These are phyloP conservation scores for Phalacrocorax brasilianus DNA, from an alignment of 2,113 vertebrate species.

Conservation along the genomic window DNA sequence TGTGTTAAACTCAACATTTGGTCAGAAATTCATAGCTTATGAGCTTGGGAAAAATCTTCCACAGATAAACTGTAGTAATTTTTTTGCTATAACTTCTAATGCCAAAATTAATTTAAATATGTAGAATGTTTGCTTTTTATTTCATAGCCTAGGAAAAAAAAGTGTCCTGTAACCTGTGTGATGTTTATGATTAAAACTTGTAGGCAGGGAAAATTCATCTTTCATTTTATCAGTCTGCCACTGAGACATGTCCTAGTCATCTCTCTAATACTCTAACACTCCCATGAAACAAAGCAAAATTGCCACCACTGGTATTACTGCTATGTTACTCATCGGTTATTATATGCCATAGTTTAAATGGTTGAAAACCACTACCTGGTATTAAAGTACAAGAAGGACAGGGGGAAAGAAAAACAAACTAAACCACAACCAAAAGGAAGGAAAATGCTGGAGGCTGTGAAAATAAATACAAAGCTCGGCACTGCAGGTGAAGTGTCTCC, in stretches of 20 bases:
- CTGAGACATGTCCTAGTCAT: constrained; percentile 40
- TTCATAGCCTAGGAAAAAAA: neutral
- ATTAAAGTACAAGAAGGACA: constrained; percentile 25
- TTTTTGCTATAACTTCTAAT: neutral
- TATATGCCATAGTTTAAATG: constrained; percentile 25
- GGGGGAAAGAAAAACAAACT: neutral
- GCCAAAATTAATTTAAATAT: neutral
- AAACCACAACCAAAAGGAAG: constrained; percentile 13
- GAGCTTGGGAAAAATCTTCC: neutral
- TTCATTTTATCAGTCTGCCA: constrained; percentile 16
- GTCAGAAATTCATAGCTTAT: neutral
- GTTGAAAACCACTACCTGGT: constrained; percentile 63
- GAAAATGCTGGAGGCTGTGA: constrained; percentile 34
- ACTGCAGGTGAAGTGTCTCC: neutral
- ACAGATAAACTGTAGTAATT: neutral
- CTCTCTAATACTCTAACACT: constrained; percentile 33
- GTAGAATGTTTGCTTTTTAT: neutral
- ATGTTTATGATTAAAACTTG: constrained; percentile 53
- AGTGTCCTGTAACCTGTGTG: neutral
- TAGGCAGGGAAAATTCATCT: constrained; percentile 37
- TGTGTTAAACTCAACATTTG: neutral
- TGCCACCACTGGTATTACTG: constrained; percentile 61
- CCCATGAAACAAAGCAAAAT: constrained; percentile 67
- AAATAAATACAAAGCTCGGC: neutral
- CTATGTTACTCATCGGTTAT: constrained; percentile 63